Evolutionary conservation across 2,888 invertebrate genomes (phyloP).

Genomic region (Melieria crassipennis): DNA sequence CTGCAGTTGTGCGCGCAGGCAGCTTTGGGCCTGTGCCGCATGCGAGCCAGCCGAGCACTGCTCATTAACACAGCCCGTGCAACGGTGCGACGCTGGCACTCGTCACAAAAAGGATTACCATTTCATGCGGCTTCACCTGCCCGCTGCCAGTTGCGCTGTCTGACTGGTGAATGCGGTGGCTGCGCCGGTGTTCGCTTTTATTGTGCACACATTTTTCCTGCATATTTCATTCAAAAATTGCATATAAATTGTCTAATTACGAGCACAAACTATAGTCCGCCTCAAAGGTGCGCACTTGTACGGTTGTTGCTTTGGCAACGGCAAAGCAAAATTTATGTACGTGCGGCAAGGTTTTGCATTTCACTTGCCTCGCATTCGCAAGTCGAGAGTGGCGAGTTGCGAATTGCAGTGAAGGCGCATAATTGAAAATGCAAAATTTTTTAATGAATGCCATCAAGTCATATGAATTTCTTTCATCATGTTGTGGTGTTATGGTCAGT

Average conservation of each 20-base stretch:
- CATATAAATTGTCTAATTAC: slow-evolving; percentile 2
- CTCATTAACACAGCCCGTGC: not conserved
- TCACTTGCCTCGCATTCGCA: too few species aligned
- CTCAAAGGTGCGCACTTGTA: too few species aligned
- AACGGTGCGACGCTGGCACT: too few species aligned
- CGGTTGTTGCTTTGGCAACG: not conserved
- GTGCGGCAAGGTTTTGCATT: slow-evolving; percentile 27
- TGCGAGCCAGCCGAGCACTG: not conserved
- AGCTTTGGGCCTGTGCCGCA: not conserved
- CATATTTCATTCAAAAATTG: not conserved
- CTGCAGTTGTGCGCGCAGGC: too few species aligned
- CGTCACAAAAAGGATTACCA: too few species aligned
- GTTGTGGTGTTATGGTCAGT: too few species aligned
- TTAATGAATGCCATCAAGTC: too few species aligned
- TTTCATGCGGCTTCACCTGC: too few species aligned
- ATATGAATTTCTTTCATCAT: too few species aligned
- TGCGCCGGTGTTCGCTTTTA: not conserved
- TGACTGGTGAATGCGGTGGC: not conserved
- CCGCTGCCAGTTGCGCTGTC: not conserved
- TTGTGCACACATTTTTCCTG: not conserved
- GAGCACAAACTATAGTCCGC: not conserved
- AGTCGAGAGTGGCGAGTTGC: too few species aligned
- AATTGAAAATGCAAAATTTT: too few species aligned
- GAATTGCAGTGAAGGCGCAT: too few species aligned
- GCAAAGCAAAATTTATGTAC: slow-evolving; percentile 34